phyloP scores from a whole-genome alignment of 2,797 vertebrate genomes.

The Microctenopoma stevenorrisi region DNA sequence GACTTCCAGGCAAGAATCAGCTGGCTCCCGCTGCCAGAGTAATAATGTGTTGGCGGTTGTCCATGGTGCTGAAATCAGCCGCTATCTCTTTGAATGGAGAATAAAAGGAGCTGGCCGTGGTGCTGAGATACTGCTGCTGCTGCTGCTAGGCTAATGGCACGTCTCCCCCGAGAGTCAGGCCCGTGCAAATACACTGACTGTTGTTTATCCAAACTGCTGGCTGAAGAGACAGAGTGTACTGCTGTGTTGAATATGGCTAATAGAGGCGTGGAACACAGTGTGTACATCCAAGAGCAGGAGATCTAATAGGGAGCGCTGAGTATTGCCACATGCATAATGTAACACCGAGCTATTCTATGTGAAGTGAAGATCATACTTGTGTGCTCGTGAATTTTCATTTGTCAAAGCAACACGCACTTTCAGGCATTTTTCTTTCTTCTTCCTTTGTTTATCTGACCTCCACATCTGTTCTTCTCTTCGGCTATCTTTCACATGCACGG shows the following conservation, averaged over 20 bases:
- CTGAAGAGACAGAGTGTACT: conserved; percentile 14
- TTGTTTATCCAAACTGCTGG: conserved; percentile 41
- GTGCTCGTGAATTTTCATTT: conserved; percentile 5
- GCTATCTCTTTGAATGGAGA: conserved; percentile 58
- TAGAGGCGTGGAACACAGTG: conserved; percentile 15
- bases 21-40: conserved; percentile 67
- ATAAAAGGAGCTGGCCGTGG: conserved; percentile 58
- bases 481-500: conserved; percentile 55
- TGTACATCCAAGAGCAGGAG: conserved; percentile 26
- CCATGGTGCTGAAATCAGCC: conserved; percentile 76
- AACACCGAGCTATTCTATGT: conserved; percentile 29
- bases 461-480: conserved; percentile 43
- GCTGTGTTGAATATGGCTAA: conserved; percentile 37
- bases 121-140: conserved; percentile 62
- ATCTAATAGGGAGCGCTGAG: conserved; percentile 53
- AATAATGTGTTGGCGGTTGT: conserved; percentile 73
- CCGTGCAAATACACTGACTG: conserved; percentile 19
- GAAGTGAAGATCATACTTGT: conserved; percentile 21
- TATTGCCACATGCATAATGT: conserved; percentile 62
- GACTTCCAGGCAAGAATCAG: conserved; percentile 65
- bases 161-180: conserved; percentile 65
- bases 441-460: conserved; percentile 28
- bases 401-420: background rate
- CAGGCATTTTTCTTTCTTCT: conserved; percentile 6
- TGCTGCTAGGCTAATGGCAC: conserved; percentile 62